Conservation (phyloP, 37 sponge, comb jelly and placozoan species). For the Spongilla lacustris region DNA sequence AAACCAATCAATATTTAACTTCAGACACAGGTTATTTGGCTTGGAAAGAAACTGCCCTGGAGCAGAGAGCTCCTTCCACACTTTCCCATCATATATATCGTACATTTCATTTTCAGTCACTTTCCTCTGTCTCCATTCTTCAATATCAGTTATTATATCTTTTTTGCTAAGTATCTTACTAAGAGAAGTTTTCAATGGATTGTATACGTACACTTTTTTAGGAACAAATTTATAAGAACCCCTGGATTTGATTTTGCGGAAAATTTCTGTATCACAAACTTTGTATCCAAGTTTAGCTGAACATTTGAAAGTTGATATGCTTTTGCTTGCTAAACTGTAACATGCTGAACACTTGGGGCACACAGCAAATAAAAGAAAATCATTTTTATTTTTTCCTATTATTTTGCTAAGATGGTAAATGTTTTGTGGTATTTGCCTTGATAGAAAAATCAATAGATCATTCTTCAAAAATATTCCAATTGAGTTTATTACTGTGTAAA, state of each 20-base stretch:
- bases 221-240: constrained; percentile 11
- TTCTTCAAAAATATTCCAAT: too few species aligned
- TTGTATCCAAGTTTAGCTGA: too few species aligned
- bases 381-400: background rate
- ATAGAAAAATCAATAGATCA: too few species aligned
- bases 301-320: too few species aligned
- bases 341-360: constrained; percentile 34
- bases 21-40: constrained; percentile 33
- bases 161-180: constrained; percentile 3
- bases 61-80: constrained; percentile 35
- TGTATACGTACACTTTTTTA: constrained; percentile 15
- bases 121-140: constrained; percentile 32
- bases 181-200: constrained; percentile 14
- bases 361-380: constrained; percentile 5
- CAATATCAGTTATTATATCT: constrained; percentile 32
- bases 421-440: too few species aligned
- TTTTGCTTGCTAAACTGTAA: background rate
- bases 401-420: too few species aligned
- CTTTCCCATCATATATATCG: constrained; percentile 50
- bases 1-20: constrained; percentile 74
- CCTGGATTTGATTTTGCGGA: constrained; percentile 3
- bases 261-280: constrained; percentile 17
- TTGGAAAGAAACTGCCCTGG: background rate
- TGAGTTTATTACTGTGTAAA: too few species aligned
- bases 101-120: background rate